Evolutionary conservation across 2,113 vertebrate genomes (phyloP).

Genomic region (Scolopax mira): DNA sequence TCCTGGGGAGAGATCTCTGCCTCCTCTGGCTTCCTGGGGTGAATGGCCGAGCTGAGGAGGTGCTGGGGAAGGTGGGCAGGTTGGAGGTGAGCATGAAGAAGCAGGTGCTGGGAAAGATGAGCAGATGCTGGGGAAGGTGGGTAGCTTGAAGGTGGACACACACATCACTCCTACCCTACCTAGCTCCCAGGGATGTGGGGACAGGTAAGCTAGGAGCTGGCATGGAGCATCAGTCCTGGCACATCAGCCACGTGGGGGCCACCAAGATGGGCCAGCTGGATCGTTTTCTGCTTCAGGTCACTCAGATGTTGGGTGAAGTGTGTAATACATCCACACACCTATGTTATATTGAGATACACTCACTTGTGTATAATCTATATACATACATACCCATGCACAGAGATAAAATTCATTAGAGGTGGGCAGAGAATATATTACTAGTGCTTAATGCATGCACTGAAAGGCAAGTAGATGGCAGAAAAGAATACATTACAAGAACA

Average conservation of each 20-base stretch:
- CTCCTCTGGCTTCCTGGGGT: background rate
- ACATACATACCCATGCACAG: background rate
- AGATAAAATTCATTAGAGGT: background rate
- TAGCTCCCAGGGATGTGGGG: background rate
- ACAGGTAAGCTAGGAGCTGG: background rate
- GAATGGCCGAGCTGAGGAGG: rapidly evolving
- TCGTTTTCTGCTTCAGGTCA: background rate
- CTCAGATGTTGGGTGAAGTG: background rate
- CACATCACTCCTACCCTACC: rapidly evolving
- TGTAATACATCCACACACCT: background rate
- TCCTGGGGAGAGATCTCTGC: background rate
- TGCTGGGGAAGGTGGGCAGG: background rate
- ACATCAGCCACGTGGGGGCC: too few species aligned
- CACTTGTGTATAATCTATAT: background rate
- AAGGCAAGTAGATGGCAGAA: background rate
- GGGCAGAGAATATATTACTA: background rate
- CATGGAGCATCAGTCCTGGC: rapidly evolving
- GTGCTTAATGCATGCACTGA: background rate
- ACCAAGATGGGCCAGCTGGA: background rate
- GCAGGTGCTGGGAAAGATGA: background rate
- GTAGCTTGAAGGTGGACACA: background rate
- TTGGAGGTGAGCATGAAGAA: background rate
- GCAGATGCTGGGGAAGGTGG: background rate
- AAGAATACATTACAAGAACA: background rate
- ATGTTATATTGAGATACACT: rapidly evolving